A percentile compares a stretch with the other conserved stretches of the same genome.
phyloP scores from a whole-genome alignment of 2,113 vertebrate species.

The Vulpes vulpes region DNA sequence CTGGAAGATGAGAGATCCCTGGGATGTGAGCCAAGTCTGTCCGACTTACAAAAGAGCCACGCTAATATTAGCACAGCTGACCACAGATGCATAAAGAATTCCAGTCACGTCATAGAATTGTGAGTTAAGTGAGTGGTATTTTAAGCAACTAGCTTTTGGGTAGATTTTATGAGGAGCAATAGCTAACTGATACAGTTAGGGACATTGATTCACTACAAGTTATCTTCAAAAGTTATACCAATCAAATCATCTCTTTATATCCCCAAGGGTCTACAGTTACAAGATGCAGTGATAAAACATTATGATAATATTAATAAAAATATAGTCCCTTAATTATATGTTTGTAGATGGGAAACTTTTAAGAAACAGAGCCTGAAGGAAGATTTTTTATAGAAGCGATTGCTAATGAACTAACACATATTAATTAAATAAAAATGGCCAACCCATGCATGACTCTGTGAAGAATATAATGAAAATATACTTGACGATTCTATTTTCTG shows the following conservation, averaged over 20 bases:
- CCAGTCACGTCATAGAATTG: neutral
- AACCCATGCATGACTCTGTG: constrained; percentile 38
- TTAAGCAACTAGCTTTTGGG: neutral
- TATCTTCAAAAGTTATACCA: neutral
- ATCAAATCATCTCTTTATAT: neutral
- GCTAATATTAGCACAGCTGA: neutral
- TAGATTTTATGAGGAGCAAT: neutral
- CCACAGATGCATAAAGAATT: neutral
- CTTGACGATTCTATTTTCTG: constrained; percentile 29
- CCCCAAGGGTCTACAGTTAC: neutral
- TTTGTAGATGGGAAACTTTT: neutral
- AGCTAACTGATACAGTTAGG: neutral
- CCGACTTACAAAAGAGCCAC: neutral
- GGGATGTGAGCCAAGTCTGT: neutral
- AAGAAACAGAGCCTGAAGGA: neutral
- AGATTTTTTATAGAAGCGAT: constrained; percentile 11
- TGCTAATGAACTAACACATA: constrained; percentile 33
- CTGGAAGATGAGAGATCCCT: neutral
- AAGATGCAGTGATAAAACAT: neutral
- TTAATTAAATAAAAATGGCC: constrained; percentile 66
- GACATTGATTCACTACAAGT: neutral
- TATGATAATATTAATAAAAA: constrained; percentile 45
- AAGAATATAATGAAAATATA: constrained; percentile 57
- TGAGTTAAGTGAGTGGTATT: neutral
- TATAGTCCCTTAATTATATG: constrained; percentile 4